Percentiles rank a stretch among this genome's conserved stretches.
phyloP scores from a whole-genome alignment of 2,113 vertebrate genomes.

The Mormyrus iriodes region DNA sequence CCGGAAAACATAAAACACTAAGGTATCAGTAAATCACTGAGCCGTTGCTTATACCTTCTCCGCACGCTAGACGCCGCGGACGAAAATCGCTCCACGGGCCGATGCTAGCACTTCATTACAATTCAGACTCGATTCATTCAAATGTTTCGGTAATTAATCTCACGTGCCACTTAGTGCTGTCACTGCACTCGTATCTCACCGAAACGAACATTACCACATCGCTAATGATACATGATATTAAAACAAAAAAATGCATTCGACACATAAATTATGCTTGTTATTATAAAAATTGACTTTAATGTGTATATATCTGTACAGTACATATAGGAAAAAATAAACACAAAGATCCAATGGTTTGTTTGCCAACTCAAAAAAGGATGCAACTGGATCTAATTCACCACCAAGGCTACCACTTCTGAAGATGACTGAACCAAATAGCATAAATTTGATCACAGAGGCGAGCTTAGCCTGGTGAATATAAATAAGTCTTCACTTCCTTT shows the following conservation, averaged over 20 bases:
- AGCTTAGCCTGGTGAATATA: not conserved
- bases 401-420: not conserved
- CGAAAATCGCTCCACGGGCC: not conserved
- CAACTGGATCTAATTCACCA: not conserved
- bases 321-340: not conserved
- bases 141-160: not conserved
- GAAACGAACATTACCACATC: not conserved
- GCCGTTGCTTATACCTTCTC: not conserved
- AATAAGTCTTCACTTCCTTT: not conserved
- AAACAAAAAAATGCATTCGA: not conserved
- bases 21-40: slow-evolving; percentile 28
- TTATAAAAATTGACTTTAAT: not conserved
- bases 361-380: not conserved
- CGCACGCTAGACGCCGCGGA: not conserved
- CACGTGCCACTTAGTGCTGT: not conserved
- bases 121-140: not conserved
- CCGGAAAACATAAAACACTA: slow-evolving; percentile 42
- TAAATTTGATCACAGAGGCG: not conserved
- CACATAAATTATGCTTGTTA: not conserved
- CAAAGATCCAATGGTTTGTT: not conserved
- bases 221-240: not conserved
- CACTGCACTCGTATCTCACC: not conserved
- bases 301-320: not conserved
- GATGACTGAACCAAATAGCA: slow-evolving; percentile 9
- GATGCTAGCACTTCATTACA: not conserved